phyloP scores from a whole-genome alignment of 2,888 invertebrate genomes.

The Athalia rosae region DNA sequence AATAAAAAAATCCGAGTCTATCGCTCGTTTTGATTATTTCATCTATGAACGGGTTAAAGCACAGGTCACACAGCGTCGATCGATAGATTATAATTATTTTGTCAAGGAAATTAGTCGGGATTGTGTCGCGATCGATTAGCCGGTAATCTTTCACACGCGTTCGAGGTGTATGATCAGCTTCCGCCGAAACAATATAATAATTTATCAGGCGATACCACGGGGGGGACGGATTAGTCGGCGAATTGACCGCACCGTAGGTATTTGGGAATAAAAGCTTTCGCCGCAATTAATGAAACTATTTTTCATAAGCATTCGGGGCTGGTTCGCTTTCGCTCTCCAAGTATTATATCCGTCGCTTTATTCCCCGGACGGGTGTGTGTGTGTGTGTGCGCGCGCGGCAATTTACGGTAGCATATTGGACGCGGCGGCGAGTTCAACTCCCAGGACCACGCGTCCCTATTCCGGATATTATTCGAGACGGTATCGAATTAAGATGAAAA shows the following conservation, averaged over 20 bases:
- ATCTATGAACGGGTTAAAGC: too few species aligned
- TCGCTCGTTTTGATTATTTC: too few species aligned
- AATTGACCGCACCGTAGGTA: conserved; percentile 7
- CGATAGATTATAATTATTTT: background rate
- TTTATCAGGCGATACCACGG: conserved; percentile 23
- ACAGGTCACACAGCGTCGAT: background rate
- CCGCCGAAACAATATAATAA: conserved; percentile 13
- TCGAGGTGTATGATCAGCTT: conserved; percentile 8
- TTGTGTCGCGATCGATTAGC: conserved; percentile 30
- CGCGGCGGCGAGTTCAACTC: too few species aligned
- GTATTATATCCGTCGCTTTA: too few species aligned
- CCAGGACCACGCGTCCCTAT: background rate
- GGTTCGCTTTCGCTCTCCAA: too few species aligned
- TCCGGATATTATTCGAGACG: conserved; percentile 13
- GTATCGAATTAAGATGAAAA: conserved; percentile 7
- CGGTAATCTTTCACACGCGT: conserved; percentile 26
- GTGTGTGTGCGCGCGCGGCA: too few species aligned
- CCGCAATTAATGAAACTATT: too few species aligned
- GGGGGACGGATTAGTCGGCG: conserved; percentile 22
- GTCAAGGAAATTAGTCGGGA: conserved; percentile 19
- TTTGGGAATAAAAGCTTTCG: too few species aligned
- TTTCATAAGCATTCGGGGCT: too few species aligned
- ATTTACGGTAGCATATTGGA: too few species aligned
- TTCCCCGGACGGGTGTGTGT: too few species aligned
- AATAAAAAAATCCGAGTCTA: too few species aligned